Evolutionary conservation across 2,888 invertebrate species (phyloP).

Genomic region (Oscheius myriophilus): DNA sequence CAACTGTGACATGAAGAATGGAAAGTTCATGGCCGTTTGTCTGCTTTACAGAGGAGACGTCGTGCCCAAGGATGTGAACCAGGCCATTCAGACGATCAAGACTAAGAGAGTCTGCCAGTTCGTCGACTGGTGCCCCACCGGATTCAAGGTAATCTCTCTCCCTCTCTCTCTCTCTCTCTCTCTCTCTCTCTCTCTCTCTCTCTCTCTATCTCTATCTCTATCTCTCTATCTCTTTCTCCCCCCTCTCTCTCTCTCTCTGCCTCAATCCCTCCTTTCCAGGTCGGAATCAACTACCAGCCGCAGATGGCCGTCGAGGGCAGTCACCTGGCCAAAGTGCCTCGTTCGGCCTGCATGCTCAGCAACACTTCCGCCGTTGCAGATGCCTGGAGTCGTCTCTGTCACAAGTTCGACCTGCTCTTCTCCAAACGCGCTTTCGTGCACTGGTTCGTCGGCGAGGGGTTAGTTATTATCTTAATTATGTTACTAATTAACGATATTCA

Average conservation of each 20-base stretch:
- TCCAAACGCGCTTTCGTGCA: no score
- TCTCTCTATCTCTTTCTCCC: no score
- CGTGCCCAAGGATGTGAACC: conserved; percentile 4
- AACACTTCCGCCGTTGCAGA: conserved; percentile 56
- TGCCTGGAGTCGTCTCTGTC: no score
- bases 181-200: no score
- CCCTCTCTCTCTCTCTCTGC: no score
- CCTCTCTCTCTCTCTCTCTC: no score
- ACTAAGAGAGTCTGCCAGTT: conserved; percentile 77
- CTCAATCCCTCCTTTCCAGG: no score
- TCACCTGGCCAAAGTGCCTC: conserved; percentile 78
- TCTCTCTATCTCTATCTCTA: no score
- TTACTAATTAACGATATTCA: no score
- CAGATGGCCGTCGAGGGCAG: conserved; percentile 89
- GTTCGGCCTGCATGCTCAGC: conserved; percentile 84
- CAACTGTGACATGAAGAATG: conserved; percentile 81
- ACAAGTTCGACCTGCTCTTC: no score
- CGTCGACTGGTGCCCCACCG: conserved; percentile 79
- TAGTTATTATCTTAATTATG: no score
- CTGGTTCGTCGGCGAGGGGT: no score
- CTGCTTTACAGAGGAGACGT: conserved; percentile 68
- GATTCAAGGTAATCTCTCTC: conserved; percentile 74
- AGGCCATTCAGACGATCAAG: conserved; percentile 74
- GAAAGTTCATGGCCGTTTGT: conserved; percentile 73
- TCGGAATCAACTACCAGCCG: conserved; percentile 69